These are phyloP conservation scores for Acholoe squamosa DNA, from an alignment of 2,888 invertebrate genomes.

Conservation along the genomic window DNA sequence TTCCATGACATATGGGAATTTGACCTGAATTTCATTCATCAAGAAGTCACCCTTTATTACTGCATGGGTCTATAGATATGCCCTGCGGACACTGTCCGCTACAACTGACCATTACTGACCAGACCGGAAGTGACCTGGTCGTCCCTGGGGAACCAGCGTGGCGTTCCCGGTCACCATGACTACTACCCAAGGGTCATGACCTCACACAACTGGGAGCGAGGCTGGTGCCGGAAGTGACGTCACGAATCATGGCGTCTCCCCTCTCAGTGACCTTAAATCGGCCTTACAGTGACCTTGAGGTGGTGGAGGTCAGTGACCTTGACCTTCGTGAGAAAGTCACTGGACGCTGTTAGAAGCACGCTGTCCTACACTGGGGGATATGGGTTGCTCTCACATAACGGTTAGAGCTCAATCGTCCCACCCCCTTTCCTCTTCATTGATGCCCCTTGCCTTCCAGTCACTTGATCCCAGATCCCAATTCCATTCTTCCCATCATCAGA, in stretches of 20 bases:
- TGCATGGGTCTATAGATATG: no score
- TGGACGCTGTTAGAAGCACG: background rate
- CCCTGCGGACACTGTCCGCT: background rate
- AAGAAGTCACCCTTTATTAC: no score
- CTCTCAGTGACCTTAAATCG: no score
- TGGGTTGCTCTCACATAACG: background rate
- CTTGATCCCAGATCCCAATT: no score
- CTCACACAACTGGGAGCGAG: background rate
- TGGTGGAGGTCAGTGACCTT: background rate
- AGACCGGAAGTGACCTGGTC: background rate
- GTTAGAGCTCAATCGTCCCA: background rate
- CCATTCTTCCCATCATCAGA: no score
- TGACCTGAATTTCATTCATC: no score
- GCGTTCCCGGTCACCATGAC: background rate
- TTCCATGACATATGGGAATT: no score
- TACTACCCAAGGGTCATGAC: background rate
- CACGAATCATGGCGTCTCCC: background rate
- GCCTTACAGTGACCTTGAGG: background rate
- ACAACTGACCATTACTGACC: background rate
- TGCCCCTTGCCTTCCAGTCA: no score
- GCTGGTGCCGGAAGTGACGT: constrained; percentile 23
- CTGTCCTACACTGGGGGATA: background rate
- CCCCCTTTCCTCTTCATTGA: background rate
- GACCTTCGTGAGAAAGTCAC: background rate
- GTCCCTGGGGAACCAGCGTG: background rate